Evolutionary conservation across 2,797 vertebrate genomes (phyloP), one percentile per base, ranked within the genome.

Genomic region (Graptemys geographica): DNA sequence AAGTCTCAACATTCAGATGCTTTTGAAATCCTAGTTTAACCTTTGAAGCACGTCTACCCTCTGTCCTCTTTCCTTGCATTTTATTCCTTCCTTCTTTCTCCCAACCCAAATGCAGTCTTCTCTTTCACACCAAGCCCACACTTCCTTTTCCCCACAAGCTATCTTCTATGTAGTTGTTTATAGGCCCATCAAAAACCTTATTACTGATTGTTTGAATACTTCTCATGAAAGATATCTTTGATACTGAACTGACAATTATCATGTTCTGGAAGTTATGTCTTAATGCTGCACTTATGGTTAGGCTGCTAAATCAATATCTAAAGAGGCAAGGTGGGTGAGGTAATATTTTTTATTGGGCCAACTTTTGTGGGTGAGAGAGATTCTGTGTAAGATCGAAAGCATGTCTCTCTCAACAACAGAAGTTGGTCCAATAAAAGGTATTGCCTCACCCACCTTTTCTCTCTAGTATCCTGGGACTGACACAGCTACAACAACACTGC

Each of bases 221-320:
- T 21, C 25, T 72, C 27, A 56, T 76, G 65, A 90, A 11, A 0
- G 3, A 0, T 0, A 19, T 1, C 19, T 53, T 1, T 9, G 21
- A 86, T 78, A 74, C 4, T 89, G 23, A 18, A 49, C 13, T 31
- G 41, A 55, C 8, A 65, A 2, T 21, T 21, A 33, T 82, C 28
- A 11, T 11, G 2, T 41, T 4, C 28, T 82, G 7, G 44, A 81
- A 56, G 62, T 10, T 11, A 13, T 31, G 10, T 1, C 16, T 74
- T 79, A 84, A 37, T 72, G 37, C 18, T 10, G 3, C 5, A 16
- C 2, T 10, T 69, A 69, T 6, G 19, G 37, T 23, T 41, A 72
- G 69, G 9, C 69, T 72, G 19, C n/a, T 37, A 72, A 72, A 25
- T 41, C 11, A 23, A 72, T 18, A 25, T 25, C 10, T 72, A 72